Base-by-base conservation (phyloP, 1,140 invertebrate genomes). In the Zophobas morio region DNA sequence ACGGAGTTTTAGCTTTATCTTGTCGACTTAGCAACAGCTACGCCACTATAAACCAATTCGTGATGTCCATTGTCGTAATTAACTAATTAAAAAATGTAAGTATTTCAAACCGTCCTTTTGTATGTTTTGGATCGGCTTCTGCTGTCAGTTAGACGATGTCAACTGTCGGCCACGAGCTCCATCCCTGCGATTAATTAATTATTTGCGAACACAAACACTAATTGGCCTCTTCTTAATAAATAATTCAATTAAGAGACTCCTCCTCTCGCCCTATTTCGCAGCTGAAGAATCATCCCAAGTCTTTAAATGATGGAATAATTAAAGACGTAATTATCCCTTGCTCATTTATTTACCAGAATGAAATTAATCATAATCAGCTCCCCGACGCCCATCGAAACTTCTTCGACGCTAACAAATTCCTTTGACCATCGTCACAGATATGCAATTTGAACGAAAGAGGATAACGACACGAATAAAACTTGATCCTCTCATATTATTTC, bases 281-380 rank as follows among this genome's bases (percentile, higher is more conserved):
- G 49, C 3, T 20, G 49, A 51, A 51, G 49, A 51, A 51, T 4
- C 49, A 51, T 51, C n/a, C 6, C 6, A 20, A 51, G 49, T 51
- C 49, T 51, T 51, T 51, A 46, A 51, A 5, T 51, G 49, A 51
- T 51, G 49, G 49, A 51, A 51, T 51, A 51, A 51, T 51, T 51
- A 51, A 51, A 51, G 49, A 51, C 4, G 49, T 20, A 4, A 51
- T 51, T 51, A 51, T 51, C 49, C 20, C 49, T 51, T 51, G 49
- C 49, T 51, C 49, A 51, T 51, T 51, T 51, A 51, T 51, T 51
- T 51, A 51, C 49, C 20, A 51, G 20, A 51, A 51, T 51, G 6
- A 20, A 51, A 51, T 51, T 51, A 51, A 51, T 51, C 49, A 51
- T 51, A 51, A 51, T 51, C 49, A 6, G 49, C 49, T 51, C n/a